Conservation (phyloP, 2,113 vertebrate genomes). For the cat (Felis catus) region DNA sequence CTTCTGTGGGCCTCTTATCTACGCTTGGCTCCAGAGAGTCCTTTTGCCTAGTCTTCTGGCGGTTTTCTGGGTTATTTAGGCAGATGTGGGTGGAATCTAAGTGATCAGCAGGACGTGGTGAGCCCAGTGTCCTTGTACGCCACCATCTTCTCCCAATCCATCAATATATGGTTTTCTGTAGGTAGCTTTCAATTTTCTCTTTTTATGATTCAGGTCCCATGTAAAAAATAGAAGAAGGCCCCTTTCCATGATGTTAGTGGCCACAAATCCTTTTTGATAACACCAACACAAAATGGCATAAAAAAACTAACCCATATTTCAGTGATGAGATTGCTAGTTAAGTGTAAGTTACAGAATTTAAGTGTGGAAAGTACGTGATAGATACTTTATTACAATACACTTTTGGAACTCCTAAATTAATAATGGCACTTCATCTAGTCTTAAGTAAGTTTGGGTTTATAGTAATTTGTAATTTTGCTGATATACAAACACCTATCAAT, state of each 20-base stretch:
- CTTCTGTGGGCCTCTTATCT: no score
- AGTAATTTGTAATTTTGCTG: background rate
- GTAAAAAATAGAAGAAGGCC: background rate
- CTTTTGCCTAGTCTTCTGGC: no score
- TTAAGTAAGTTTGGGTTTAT: background rate
- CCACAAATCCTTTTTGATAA: background rate
- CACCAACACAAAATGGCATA: background rate
- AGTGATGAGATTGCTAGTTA: background rate
- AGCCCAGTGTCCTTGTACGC: no score
- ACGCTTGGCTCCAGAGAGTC: no score
- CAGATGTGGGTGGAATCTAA: no score
- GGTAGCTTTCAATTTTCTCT: background rate
- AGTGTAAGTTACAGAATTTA: background rate
- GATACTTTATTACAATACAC: background rate
- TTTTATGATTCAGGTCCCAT: background rate
- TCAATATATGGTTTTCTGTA: background rate
- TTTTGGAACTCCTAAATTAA: background rate
- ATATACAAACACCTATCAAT: background rate
- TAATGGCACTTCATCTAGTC: background rate
- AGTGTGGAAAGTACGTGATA: background rate
- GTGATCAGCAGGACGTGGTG: no score
- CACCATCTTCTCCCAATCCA: no score
- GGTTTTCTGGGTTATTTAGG: no score
- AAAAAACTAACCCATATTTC: background rate
- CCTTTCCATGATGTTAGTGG: background rate